Conservation (phyloP, 2,113 vertebrate genomes). For the Arenaria interpres region DNA sequence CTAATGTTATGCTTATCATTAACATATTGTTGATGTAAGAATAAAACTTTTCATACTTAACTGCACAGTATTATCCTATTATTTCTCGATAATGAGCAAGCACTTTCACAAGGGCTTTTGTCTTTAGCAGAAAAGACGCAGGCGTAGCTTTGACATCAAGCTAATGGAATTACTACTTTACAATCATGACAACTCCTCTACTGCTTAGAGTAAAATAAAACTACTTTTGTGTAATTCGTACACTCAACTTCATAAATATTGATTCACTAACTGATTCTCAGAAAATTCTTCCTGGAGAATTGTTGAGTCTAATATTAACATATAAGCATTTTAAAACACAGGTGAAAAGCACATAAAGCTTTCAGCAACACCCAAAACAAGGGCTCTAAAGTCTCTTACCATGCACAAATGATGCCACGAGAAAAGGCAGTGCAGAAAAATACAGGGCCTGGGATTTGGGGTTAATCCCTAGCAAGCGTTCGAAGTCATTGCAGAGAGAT, state of each 20-base stretch:
- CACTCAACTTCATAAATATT: neutral
- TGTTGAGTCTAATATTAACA: neutral
- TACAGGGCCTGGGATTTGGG: neutral
- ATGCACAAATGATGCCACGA: neutral
- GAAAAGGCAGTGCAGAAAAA: neutral
- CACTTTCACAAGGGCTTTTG: slow-evolving; percentile 42
- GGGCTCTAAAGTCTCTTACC: neutral
- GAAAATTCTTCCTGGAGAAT: neutral
- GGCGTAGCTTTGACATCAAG: slow-evolving; percentile 24
- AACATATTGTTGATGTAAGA: neutral
- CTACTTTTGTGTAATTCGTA: neutral
- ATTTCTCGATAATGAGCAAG: slow-evolving; percentile 34
- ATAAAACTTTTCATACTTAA: slow-evolving; percentile 12
- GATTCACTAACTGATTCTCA: neutral
- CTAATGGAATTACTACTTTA: slow-evolving; percentile 19
- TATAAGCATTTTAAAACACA: neutral
- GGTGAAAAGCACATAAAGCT: neutral
- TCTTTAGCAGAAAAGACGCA: neutral
- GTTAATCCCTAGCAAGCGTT: slow-evolving; percentile 31
- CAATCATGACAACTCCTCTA: neutral
- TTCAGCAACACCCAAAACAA: neutral
- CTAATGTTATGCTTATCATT: slow-evolving; percentile 1
- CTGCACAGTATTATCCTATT: neutral
- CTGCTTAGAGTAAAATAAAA: neutral
- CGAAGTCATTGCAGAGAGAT: neutral